Conservation (phyloP, 2,888 invertebrate genomes). For the Bellardia bayeri region DNA sequence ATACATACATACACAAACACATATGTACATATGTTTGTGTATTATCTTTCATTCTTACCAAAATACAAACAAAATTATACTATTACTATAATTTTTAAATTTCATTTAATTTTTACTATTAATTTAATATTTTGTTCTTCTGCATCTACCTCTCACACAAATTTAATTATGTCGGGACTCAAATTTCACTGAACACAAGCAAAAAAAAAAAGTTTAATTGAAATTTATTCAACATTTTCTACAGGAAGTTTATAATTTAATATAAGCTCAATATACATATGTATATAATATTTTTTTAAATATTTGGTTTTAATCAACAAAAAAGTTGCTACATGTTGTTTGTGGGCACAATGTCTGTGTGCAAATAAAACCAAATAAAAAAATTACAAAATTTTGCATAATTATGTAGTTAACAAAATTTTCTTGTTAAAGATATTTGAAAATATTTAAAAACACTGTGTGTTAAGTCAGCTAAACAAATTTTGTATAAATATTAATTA, state of each 20-base stretch:
- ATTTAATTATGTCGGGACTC: conserved; percentile 21
- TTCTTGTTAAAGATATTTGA: conserved; percentile 4
- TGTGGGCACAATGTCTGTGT: conserved; percentile 7
- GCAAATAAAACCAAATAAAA: conserved; percentile 5
- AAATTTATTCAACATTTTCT: conserved; percentile 35
- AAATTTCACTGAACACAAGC: conserved; percentile 35
- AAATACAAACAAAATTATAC: too few relatives aligned
- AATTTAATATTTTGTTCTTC: neutral
- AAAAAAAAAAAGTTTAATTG: conserved; percentile 30
- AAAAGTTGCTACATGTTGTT: conserved; percentile 30
- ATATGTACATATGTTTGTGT: too few relatives aligned
- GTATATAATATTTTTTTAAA: neutral
- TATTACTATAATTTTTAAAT: neutral
- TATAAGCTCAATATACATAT: neutral
- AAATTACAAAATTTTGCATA: conserved; percentile 1
- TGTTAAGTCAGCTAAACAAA: conserved; percentile 32
- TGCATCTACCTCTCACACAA: neutral
- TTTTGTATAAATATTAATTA: conserved; percentile 11
- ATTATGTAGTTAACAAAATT: conserved; percentile 43
- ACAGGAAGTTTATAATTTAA: conserved; percentile 59
- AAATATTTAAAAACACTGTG: conserved; percentile 17
- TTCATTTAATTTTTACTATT: neutral
- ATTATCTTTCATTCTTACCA: too few relatives aligned
- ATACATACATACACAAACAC: too few relatives aligned
- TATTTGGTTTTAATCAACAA: conserved; percentile 56